Base-by-base conservation (phyloP, 2,888 invertebrate genomes). In the Scaptomyza tumidula region DNA sequence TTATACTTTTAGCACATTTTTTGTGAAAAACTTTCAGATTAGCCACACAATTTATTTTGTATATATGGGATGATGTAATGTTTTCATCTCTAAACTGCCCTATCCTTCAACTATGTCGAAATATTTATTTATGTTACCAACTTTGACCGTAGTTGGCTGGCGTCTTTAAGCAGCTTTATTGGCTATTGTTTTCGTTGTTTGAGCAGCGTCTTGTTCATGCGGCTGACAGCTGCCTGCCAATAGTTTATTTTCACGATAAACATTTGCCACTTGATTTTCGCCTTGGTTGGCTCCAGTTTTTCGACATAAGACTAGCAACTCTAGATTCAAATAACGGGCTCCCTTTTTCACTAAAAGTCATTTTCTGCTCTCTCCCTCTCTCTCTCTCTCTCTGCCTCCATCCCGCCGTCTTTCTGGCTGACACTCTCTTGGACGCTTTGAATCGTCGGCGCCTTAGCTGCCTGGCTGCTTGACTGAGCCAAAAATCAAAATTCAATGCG, bases 221-320 rank as follows among this genome's bases (percentile, higher is more conserved):
- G 81, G 72, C 87, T 85, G 89, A 87, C 89, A 85, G 88, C 86
- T 81, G 84, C 73, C 88, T 88, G 89, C 82, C 87, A 88, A 88
- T 85, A 76, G 79, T 81, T 88, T 88, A 84, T 84, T 86, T 83
- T 87, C 71, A 56, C 83, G 85, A 85, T 87, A 85, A 71, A 85
- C 79, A 70, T 69, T 78, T 86, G 84, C 68, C 78, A 71, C 85
- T 88, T 78, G 87, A 84, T 84, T 84, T 84, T 88, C 67, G 58
- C 61, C 77, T 52, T 86, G 80, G 60, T 58, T 86, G 72, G 39
- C 48, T 71, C 58, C 56, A 52, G 53, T 78, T 66, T 57, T 57
- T 31, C 11, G 31, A 41, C 45, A 37, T 41, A 16, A 53, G 43
- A 53, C 44, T 39, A 33, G 50, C 41, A 16, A 10, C 16, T 16